Conservation (phyloP, 2,113 vertebrate species). For the Syngnathus scovelli region DNA sequence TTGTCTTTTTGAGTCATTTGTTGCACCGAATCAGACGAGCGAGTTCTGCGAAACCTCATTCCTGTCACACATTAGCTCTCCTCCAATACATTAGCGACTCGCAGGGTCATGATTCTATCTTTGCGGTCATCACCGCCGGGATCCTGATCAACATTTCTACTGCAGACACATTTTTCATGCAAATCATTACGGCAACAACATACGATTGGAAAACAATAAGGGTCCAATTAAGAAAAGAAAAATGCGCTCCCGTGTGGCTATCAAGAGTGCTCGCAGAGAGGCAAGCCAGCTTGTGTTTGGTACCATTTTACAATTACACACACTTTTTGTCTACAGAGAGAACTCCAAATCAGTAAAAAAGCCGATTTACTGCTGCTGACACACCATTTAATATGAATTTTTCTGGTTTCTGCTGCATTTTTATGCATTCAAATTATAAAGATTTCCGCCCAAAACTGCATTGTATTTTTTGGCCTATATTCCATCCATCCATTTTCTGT, state of each 20-base stretch:
- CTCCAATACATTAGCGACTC: conserved; percentile 69
- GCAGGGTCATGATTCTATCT: conserved; percentile 60
- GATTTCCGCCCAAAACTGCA: neutral
- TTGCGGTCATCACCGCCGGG: conserved; percentile 59
- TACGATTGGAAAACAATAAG: conserved; percentile 53
- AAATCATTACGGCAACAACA: conserved; percentile 46
- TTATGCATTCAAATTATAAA: neutral
- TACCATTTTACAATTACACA: conserved; percentile 36
- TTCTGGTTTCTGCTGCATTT: neutral
- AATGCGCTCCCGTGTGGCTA: conserved; percentile 47
- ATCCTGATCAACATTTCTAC: conserved; percentile 61
- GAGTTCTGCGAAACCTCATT: conserved; percentile 56
- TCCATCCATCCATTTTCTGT: no score
- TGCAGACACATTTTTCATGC: conserved; percentile 63
- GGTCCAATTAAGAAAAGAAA: conserved; percentile 43
- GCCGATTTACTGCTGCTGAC: neutral
- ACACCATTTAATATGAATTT: neutral
- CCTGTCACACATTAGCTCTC: conserved; percentile 58
- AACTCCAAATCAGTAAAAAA: conserved; percentile 3
- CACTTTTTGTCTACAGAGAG: conserved; percentile 10
- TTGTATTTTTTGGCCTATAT: no score
- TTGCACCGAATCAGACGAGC: conserved; percentile 50
- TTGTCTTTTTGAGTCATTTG: conserved; percentile 71
- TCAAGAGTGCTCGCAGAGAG: conserved; percentile 50
- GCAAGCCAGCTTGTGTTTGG: conserved; percentile 36